Evolutionary conservation across 2,113 vertebrate species (phyloP), one percentile per base, ranked within the genome.

Genomic region (Oncorhynchus mykiss): DNA sequence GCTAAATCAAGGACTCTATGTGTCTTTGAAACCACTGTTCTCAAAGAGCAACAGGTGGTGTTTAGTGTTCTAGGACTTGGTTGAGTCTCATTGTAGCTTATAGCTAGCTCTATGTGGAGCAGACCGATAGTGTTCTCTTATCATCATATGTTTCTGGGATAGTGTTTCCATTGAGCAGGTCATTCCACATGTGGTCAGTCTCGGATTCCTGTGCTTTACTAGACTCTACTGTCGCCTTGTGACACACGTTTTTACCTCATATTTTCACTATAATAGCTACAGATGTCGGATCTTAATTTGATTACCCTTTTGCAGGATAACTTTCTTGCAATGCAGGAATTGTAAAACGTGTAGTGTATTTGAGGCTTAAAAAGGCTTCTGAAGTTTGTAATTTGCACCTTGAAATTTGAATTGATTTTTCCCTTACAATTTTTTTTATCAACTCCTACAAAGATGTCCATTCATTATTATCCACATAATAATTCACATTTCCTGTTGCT

Each of bases 31-130:
- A 68, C 39, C 51, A 14, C n/a, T 62, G 66, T 65, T 79, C 57
- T 59, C 67, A 72, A 69, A 29, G 66, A 51, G 48, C 64, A 34
- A 45, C 77, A 78, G 84, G 78, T 78, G 83, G 78, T 22, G 29
- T 34, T 18, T 7, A 62, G 59, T 62, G 59, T 54, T 54, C 51
- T 54, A 54, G 14, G 59, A 11, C 59, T 24, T 22, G 7, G 59
- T 68, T 45, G 39, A 45, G 39, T 62, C 59, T 20, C n/a, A 62
- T 20, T 24, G 18, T 22, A 60, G 18, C 14, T 34, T 16, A 68
- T 34, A 13, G 27, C 65, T 34, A 13, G 27, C 65, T 68, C 14
- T 34, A 16, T 8, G 65, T 67, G 65, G 25, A 16, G 7, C 65
- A 29, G 29, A 29, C 25, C 34, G 13, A 31, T 31, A 5, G 27